Evolutionary conservation across 2,797 vertebrate species (phyloP), one percentile per base, ranked within the genome.

Genomic region (Pseudopleuronectes americanus): DNA sequence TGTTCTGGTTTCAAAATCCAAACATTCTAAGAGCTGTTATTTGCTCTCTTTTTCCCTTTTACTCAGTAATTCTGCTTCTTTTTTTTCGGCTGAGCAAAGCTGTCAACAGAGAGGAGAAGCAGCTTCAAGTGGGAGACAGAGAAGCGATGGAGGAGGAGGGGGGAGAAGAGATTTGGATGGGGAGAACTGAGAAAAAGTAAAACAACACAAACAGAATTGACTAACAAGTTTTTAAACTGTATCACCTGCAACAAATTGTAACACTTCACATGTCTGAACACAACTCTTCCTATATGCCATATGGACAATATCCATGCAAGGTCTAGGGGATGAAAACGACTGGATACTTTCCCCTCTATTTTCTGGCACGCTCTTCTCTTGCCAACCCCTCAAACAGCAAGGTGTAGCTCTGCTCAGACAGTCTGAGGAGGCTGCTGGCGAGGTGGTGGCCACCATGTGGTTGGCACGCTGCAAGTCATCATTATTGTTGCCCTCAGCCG

Each of bases 1-100:
- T 94, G 94, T 93, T 93, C 94, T 94, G 93, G 92, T 94, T 94
- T 95, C 91, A 94, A 91, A 94, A 93, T 94, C 92, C 92, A 94
- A 94, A 94, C 93, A 94, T 92, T 93, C 90, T 90, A 90, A 93
- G 90, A 92, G 92, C 91, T 95, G 92, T 93, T 94, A 93, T 93
- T 95, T 93, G 90, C 90, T 91, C 91, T 92, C 85, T 90, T 90
- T 92, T 93, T 92, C 87, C 88, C 85, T 90, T 90, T 91, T 85
- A 85, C 90, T 90, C 92, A 90, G 90, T 93, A 90, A 90, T 94
- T 93, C 89, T 88, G 79, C 77, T 74, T 79, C 82, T 90, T 88
- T 90, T 57, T 92, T 91, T 92, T 88, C 74, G 89, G 74, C 75
- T 57, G 79, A 90, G 89, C 81, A 87, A 86, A 88, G 85, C 89